phyloP scores from a whole-genome alignment of 2,888 invertebrate genomes.

The Sipha maydis region DNA sequence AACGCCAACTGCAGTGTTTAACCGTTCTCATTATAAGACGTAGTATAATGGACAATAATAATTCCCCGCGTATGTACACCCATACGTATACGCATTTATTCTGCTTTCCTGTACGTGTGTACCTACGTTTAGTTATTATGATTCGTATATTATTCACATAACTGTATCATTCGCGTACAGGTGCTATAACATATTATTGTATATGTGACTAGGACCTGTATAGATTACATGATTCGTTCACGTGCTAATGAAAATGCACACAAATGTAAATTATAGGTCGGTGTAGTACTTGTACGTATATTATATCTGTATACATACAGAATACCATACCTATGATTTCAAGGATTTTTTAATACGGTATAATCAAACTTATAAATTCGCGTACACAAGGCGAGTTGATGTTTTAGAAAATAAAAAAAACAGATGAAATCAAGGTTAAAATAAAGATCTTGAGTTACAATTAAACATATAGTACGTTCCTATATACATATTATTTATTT shows the following conservation, averaged over 20 bases:
- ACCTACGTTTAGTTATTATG: neutral
- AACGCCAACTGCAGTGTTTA: no score
- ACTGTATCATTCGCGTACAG: neutral
- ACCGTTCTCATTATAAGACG: no score
- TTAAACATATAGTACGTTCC: neutral
- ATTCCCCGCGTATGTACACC: neutral
- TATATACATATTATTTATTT: neutral
- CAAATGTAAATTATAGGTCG: constrained; percentile 2
- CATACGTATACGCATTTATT: neutral
- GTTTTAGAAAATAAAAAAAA: neutral
- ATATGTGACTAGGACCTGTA: no score
- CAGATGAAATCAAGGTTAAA: neutral
- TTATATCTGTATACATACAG: no score
- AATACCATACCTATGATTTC: neutral
- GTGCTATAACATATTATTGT: neutral
- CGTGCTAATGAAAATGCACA: neutral
- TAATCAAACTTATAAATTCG: neutral
- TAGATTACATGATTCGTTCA: neutral
- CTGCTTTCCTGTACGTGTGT: neutral
- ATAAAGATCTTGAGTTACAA: neutral
- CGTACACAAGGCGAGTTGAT: neutral
- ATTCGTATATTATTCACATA: neutral
- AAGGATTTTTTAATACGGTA: neutral
- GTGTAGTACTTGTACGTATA: no score
- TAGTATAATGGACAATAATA: no score